A percentile compares a stretch with the other conserved stretches of the same genome.
These are phyloP conservation scores for Phaenicophaeus curvirostris DNA, from an alignment of 2,797 vertebrate species.

Conservation along the genomic window DNA sequence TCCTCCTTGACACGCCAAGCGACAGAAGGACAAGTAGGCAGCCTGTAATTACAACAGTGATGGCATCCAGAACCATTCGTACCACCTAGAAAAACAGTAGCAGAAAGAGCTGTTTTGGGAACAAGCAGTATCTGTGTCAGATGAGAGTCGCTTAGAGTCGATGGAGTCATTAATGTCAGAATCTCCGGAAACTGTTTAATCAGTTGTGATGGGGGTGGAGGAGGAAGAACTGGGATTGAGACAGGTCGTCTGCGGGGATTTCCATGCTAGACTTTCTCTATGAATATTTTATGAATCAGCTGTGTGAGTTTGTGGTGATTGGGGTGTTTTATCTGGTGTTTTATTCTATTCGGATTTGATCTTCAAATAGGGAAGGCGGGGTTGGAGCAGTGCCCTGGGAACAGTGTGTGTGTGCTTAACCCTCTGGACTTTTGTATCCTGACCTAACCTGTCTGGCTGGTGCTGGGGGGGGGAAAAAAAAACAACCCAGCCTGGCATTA, in stretches of 20 bases:
- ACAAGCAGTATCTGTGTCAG: not conserved
- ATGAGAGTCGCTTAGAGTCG: not conserved
- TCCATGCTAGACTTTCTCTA: not conserved
- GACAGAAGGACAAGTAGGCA: not conserved
- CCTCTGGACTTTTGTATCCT: accelerated
- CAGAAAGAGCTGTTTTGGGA: not conserved
- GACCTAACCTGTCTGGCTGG: not conserved
- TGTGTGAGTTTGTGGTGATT: not conserved
- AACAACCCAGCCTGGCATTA: not conserved
- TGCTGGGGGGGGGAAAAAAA: not conserved
- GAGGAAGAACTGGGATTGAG: not conserved
- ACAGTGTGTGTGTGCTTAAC: not conserved
- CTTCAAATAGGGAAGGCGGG: not conserved
- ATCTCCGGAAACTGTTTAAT: not conserved
- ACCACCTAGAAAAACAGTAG: not conserved
- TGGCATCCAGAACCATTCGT: not conserved
- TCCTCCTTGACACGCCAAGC: not conserved
- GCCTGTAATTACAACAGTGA: not conserved
- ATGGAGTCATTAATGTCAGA: not conserved
- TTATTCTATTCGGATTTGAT: not conserved
- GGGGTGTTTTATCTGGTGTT: not conserved
- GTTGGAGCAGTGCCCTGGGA: not conserved
- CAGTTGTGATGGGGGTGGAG: not conserved
- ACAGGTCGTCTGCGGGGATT: not conserved
- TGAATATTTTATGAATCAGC: conserved; percentile 26